phyloP scores from a whole-genome alignment of 1,140 invertebrate genomes.

The Ditylenchus dipsaci region DNA sequence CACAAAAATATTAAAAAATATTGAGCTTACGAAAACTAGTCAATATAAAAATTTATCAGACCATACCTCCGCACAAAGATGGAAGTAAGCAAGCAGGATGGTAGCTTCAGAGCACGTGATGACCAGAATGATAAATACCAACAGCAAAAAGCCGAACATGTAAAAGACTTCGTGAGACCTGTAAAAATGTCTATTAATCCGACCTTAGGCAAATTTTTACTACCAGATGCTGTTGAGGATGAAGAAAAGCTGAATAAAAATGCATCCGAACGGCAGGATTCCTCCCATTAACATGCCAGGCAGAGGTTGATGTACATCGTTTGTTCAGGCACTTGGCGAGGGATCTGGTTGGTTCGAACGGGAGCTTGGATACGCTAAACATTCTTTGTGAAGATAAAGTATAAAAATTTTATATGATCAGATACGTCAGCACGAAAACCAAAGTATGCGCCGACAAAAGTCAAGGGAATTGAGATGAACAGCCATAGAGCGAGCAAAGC shows the following conservation, averaged over 20 bases:
- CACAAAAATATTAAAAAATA: too few relatives aligned
- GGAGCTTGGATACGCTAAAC: conserved; percentile 75
- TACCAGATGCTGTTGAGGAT: conserved; percentile 96
- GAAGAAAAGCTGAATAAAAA: conserved; percentile 98
- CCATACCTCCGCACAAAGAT: conserved; percentile 92
- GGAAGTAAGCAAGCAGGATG: conserved; percentile 94
- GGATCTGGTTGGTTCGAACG: conserved; percentile 96
- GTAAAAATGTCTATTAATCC: conserved; percentile 51
- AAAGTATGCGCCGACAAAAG: conserved; percentile 94
- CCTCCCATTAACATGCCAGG: conserved; percentile 88
- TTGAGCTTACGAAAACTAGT: not conserved
- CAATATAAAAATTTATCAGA: not conserved
- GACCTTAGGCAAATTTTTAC: not conserved
- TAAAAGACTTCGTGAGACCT: conserved; percentile 91
- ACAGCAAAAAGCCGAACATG: conserved; percentile 97
- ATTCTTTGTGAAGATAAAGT: not conserved
- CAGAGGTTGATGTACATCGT: conserved; percentile 86
- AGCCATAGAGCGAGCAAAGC: conserved; percentile 94
- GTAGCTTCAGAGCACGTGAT: conserved; percentile 98
- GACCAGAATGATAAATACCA: conserved; percentile 92
- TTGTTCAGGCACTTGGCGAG: conserved; percentile 93
- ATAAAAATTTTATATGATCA: conserved; percentile 22
- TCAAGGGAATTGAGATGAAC: conserved; percentile 91
- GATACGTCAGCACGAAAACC: conserved; percentile 90
- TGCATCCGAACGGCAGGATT: conserved; percentile 95